Percentiles rank a stretch among this genome's conserved stretches.
phyloP scores from a whole-genome alignment of 2,888 invertebrate species.

The Sminthurides aquaticus region DNA sequence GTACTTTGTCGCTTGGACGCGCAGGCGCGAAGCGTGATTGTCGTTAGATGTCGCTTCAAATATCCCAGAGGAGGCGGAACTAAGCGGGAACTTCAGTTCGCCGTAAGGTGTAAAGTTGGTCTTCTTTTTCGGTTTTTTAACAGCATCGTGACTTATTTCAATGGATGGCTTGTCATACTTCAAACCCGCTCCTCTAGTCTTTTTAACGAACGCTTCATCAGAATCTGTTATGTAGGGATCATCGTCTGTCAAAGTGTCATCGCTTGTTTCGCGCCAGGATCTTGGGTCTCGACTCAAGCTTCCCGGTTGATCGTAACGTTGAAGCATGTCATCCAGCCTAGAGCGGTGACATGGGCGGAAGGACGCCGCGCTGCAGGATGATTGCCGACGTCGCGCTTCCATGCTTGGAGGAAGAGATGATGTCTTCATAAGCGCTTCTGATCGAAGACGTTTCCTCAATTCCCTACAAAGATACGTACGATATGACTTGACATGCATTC shows the following conservation, averaged over 20 bases:
- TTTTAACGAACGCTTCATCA: neutral
- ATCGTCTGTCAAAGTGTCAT: conserved; percentile 34
- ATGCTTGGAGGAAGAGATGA: conserved; percentile 41
- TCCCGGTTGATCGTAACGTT: conserved; percentile 7
- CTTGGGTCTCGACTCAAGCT: neutral
- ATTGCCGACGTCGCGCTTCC: conserved; percentile 33
- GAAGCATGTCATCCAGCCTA: conserved; percentile 28
- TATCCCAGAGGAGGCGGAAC: conserved; percentile 26
- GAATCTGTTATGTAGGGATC: conserved; percentile 29
- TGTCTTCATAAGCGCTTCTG: conserved; percentile 37
- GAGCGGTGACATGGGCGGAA: conserved; percentile 2
- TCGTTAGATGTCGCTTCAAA: conserved; percentile 42
- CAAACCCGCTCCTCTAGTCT: neutral
- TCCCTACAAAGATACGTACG: conserved; percentile 25
- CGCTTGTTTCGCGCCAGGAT: conserved; percentile 23
- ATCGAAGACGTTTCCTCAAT: conserved; percentile 36
- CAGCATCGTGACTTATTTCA: neutral
- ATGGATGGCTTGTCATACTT: neutral
- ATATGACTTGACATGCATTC: conserved; percentile 3
- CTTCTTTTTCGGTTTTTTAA: neutral
- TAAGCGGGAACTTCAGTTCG: conserved; percentile 27
- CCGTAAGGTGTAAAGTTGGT: conserved; percentile 35
- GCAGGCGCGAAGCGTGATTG: conserved; percentile 37
- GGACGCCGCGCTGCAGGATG: neutral
- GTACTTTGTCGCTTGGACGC: conserved; percentile 40